Percentiles rank a stretch among this genome's conserved stretches.
These are phyloP conservation scores for Sebastes alutus DNA, from an alignment of 2,797 vertebrate species.

Conservation along the genomic window DNA sequence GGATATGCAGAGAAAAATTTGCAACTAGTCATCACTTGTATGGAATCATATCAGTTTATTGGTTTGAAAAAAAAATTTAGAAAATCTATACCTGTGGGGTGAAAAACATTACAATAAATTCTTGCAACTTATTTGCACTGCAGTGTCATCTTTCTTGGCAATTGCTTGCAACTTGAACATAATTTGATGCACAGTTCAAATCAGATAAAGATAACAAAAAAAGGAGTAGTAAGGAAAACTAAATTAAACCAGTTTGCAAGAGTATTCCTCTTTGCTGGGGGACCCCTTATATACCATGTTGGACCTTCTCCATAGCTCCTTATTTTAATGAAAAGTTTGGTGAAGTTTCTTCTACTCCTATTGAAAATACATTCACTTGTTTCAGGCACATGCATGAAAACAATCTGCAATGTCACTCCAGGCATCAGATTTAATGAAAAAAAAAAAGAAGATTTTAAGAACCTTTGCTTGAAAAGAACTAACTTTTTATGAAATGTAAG, in stretches of 20 bases:
- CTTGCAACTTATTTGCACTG: too few species aligned
- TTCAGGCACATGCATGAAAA: not conserved
- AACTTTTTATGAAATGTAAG: not conserved
- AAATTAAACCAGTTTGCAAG: not conserved
- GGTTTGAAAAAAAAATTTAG: not conserved
- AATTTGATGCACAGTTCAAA: not conserved
- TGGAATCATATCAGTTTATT: not conserved
- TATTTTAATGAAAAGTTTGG: not conserved
- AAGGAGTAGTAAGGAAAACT: not conserved
- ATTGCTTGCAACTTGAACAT: not conserved
- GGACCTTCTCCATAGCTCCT: not conserved
- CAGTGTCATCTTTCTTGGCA: not conserved
- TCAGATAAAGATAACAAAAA: not conserved
- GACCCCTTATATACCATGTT: not conserved
- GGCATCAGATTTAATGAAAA: not conserved
- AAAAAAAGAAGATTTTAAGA: not conserved
- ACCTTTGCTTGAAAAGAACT: fast-evolving
- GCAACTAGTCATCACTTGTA: constrained; percentile 26
- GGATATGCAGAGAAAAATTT: not conserved
- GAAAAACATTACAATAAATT: not conserved
- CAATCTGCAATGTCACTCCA: not conserved
- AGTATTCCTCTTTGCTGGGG: not conserved
- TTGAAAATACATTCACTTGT: not conserved
- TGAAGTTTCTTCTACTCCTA: not conserved
- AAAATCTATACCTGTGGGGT: not conserved